Percentiles rank a stretch among this genome's conserved stretches.
These are phyloP conservation scores for Contarinia nasturtii DNA, from an alignment of 1,140 invertebrate genomes.

Conservation along the genomic window DNA sequence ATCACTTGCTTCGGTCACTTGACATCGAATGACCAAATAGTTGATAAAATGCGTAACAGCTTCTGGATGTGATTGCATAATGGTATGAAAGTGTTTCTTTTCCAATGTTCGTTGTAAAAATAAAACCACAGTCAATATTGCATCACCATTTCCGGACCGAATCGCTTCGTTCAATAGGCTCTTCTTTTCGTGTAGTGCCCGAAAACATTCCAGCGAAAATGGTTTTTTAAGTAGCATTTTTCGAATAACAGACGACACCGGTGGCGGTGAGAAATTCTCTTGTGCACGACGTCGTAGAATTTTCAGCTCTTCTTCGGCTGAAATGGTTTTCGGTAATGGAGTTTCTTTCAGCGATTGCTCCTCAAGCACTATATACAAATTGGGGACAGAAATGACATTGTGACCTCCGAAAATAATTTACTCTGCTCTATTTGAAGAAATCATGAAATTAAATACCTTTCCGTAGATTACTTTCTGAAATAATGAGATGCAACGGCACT, in stretches of 20 bases:
- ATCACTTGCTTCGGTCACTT: constrained; percentile 28
- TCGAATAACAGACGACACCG: constrained; percentile 23
- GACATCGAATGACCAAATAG: constrained; percentile 28
- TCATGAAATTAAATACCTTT: neutral
- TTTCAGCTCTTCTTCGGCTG: constrained; percentile 4
- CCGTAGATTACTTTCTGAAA: constrained; percentile 2
- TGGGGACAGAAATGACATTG: neutral
- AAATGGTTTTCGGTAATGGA: constrained; percentile 1
- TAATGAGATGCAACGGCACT: neutral
- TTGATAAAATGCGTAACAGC: constrained; percentile 34
- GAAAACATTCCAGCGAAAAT: constrained; percentile 28
- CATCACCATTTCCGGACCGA: constrained; percentile 32
- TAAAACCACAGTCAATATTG: constrained; percentile 31
- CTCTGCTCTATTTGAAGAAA: no score
- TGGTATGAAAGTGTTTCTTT: constrained; percentile 27
- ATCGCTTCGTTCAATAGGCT: constrained; percentile 32
- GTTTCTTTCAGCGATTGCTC: constrained; percentile 1
- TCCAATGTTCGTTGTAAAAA: constrained; percentile 34
- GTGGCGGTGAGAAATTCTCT: constrained; percentile 16
- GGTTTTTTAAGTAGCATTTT: constrained; percentile 28
- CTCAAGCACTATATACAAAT: constrained; percentile 1
- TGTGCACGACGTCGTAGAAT: constrained; percentile 13
- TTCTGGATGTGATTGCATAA: constrained; percentile 26
- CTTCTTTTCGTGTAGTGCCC: constrained; percentile 33
- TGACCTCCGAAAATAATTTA: no score